Evolutionary conservation across 2,888 invertebrate genomes (phyloP).

Genomic region (Apodemia hepburni): DNA sequence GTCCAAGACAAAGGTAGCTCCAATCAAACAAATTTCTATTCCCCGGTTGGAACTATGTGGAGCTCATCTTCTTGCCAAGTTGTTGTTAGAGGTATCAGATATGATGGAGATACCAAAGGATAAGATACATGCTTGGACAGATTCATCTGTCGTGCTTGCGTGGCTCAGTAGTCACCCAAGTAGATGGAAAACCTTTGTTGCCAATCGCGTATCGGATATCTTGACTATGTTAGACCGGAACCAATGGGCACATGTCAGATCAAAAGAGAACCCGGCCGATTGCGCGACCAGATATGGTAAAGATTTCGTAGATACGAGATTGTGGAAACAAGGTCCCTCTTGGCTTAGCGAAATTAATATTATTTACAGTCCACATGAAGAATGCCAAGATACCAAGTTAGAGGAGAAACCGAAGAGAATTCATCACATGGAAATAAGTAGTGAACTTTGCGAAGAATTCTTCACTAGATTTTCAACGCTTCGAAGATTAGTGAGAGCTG

Average conservation of each 20-base stretch:
- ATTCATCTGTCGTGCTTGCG: background rate
- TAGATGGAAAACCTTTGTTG: conserved; percentile 26
- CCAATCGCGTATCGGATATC: conserved; percentile 30
- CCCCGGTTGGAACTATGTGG: conserved; percentile 20
- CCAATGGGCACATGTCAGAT: conserved; percentile 32
- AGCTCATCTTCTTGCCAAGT: background rate
- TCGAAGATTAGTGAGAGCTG: conserved; percentile 22
- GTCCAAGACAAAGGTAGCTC: conserved; percentile 17
- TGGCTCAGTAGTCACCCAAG: conserved; percentile 24
- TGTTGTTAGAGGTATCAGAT: too few species aligned
- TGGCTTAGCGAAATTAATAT: conserved; percentile 21
- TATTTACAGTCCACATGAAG: conserved; percentile 8
- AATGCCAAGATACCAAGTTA: conserved; percentile 7
- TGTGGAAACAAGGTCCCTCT: conserved; percentile 30
- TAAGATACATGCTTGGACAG: too few species aligned
- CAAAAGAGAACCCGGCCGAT: conserved; percentile 37
- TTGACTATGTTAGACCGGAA: conserved; percentile 22
- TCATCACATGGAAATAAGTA: background rate
- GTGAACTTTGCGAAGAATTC: background rate
- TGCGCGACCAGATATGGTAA: conserved; percentile 34
- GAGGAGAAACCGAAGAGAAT: background rate
- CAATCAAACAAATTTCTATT: conserved; percentile 9
- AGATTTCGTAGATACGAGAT: conserved; percentile 15
- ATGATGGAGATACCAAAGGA: too few species aligned
- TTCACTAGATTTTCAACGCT: conserved; percentile 28